Conservation (phyloP, 1,140 invertebrate genomes). For the Homalodisca vitripennis region DNA sequence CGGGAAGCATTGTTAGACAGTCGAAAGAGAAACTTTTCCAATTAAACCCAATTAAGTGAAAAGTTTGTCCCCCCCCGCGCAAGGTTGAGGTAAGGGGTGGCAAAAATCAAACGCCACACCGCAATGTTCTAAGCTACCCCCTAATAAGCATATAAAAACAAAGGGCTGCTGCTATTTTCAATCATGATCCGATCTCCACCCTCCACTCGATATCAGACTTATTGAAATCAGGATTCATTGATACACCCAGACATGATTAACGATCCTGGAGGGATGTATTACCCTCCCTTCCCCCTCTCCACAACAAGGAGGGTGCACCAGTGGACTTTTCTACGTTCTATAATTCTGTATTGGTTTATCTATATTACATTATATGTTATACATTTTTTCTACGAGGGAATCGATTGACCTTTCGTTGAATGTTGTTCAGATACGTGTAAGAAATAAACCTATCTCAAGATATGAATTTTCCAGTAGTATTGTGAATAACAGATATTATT, state of each 20-base stretch:
- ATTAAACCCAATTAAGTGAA: conserved; percentile 31
- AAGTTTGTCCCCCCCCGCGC: conserved; percentile 12
- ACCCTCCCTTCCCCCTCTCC: too few species aligned
- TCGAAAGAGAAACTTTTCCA: conserved; percentile 21
- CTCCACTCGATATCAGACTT: neutral
- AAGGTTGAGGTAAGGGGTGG: neutral
- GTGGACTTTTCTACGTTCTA: too few species aligned
- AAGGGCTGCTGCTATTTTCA: neutral
- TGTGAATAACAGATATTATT: too few species aligned
- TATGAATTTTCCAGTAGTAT: too few species aligned
- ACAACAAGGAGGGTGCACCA: too few species aligned
- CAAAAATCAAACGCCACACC: conserved; percentile 3
- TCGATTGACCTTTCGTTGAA: too few species aligned
- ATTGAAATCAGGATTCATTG: conserved; percentile 14
- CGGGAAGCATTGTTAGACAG: neutral
- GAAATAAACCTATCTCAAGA: too few species aligned
- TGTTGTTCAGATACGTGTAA: too few species aligned
- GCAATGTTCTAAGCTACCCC: neutral
- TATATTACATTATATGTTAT: too few species aligned
- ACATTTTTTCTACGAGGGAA: too few species aligned
- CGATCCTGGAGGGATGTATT: neutral
- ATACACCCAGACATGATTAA: neutral
- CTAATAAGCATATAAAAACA: conserved; percentile 16
- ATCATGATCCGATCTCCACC: neutral
- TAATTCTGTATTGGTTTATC: too few species aligned